Evolutionary conservation across 2,797 vertebrate species (phyloP).

Genomic region (Antrozous pallidus): DNA sequence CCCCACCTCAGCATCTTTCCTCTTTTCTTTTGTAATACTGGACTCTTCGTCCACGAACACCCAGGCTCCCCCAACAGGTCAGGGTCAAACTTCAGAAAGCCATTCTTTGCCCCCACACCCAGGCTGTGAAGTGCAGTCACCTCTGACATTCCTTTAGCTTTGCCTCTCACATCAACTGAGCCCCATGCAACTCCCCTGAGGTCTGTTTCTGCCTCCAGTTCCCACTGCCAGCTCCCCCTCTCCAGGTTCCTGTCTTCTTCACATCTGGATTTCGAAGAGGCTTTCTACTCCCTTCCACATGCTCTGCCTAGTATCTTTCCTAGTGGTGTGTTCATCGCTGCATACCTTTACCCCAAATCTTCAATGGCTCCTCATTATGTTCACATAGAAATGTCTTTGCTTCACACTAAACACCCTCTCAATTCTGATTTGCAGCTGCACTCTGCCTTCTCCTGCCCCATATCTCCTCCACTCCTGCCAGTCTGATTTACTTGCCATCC

Average conservation of each 20-base stretch:
- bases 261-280: not conserved
- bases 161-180: not conserved
- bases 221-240: not conserved
- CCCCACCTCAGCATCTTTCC: not conserved
- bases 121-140: not conserved
- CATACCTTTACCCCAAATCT: not conserved
- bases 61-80: not conserved
- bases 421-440: not conserved
- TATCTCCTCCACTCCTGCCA: not conserved
- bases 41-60: not conserved
- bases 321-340: not conserved
- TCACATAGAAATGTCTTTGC: not conserved
- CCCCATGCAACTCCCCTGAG: not conserved
- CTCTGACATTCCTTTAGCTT: not conserved
- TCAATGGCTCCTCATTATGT: not conserved
- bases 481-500: not conserved
- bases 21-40: not conserved
- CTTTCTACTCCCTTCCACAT: not conserved
- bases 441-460: not conserved
- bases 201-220: not conserved
- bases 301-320: not conserved
- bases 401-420: not conserved
- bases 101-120: not conserved
- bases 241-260: not conserved
- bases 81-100: not conserved